Evolutionary conservation across 2,113 vertebrate species (phyloP).

Genomic region (Scalopus aquaticus): DNA sequence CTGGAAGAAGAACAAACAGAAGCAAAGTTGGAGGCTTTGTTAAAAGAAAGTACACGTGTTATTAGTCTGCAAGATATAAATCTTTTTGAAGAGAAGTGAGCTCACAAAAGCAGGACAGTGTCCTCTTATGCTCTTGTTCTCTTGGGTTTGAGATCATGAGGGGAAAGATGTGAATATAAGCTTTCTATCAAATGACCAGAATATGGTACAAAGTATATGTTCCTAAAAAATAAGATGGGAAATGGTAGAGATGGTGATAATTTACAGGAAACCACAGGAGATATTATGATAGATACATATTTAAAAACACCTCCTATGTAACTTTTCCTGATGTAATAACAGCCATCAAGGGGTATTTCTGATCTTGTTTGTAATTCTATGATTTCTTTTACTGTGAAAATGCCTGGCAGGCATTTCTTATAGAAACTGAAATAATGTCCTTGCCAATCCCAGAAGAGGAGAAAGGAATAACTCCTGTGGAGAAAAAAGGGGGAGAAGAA

Average conservation of each 20-base stretch:
- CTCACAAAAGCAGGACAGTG: constrained; percentile 51
- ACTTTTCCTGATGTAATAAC: background rate
- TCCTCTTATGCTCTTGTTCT: background rate
- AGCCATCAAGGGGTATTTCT: background rate
- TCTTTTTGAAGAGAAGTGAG: constrained; percentile 68
- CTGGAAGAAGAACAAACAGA: constrained; percentile 75
- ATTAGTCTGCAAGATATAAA: constrained; percentile 62
- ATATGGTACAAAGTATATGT: background rate
- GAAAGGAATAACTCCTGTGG: constrained; percentile 14
- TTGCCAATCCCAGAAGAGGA: constrained; percentile 21
- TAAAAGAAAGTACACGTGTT: constrained; percentile 62
- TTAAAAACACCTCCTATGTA: background rate
- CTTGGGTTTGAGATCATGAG: constrained; percentile 20
- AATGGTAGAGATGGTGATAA: background rate
- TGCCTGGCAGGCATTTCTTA: background rate
- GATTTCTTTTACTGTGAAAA: constrained; percentile 38
- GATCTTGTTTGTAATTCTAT: background rate
- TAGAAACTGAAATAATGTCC: constrained; percentile 20
- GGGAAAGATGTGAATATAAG: background rate
- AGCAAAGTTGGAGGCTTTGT: constrained; percentile 65
- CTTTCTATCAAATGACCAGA: background rate
- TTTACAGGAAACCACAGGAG: background rate
- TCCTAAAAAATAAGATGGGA: constrained; percentile 22
- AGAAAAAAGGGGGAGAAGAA: constrained; percentile 22
- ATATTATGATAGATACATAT: background rate